Evolutionary conservation across 1,140 invertebrate species (phyloP).

Genomic region (Vanessa tameamea): DNA sequence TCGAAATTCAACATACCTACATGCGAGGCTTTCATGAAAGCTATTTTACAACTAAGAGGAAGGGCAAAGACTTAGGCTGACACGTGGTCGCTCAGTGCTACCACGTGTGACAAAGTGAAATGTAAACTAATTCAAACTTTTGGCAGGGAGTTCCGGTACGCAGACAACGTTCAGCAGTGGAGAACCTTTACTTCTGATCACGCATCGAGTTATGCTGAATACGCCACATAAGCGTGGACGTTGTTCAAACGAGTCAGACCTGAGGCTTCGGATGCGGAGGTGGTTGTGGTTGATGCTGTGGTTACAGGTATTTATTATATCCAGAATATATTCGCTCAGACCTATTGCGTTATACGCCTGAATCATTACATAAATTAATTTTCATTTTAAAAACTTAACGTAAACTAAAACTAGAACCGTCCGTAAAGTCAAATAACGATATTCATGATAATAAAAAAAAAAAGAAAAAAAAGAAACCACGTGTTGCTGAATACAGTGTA

Average conservation of each 20-base stretch:
- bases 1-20: slow-evolving; percentile 18
- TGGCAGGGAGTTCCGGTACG: slow-evolving; percentile 43
- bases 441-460: no score
- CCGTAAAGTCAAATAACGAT: no score
- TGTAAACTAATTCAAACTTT: slow-evolving; percentile 40
- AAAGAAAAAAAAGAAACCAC: no score
- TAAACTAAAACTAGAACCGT: neutral
- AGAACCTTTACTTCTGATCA: slow-evolving; percentile 43
- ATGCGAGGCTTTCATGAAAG: slow-evolving; percentile 47
- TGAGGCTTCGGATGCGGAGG: slow-evolving; percentile 37
- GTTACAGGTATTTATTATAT: slow-evolving; percentile 49
- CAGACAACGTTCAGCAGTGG: slow-evolving; percentile 45
- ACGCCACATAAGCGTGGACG: slow-evolving; percentile 40
- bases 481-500: no score
- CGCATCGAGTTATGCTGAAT: slow-evolving; percentile 37
- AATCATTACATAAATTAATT: slow-evolving; percentile 37
- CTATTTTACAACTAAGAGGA: slow-evolving; percentile 43
- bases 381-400: slow-evolving; percentile 45
- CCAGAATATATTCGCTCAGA: slow-evolving; percentile 41
- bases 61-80: slow-evolving; percentile 46
- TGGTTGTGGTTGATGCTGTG: slow-evolving; percentile 36
- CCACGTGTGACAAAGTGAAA: slow-evolving; percentile 45
- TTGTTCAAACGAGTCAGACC: slow-evolving; percentile 39
- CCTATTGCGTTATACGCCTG: slow-evolving; percentile 41
- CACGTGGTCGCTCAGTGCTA: slow-evolving; percentile 42